Conservation (phyloP, 2,113 vertebrate genomes). For the Amblyopsis rosae region DNA sequence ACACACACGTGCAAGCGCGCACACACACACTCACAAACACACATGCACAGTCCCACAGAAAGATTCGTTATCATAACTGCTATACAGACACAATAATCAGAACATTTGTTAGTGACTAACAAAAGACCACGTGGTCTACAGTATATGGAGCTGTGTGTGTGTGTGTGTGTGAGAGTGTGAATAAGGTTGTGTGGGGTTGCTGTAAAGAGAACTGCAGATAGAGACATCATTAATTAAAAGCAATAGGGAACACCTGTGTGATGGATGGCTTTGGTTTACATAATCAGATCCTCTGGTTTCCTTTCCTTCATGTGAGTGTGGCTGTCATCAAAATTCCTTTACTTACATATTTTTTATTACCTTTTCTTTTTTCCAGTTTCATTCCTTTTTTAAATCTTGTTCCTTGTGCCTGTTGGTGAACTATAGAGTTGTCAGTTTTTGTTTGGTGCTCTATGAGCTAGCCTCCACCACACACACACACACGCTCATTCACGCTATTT, state of each 20-base stretch:
- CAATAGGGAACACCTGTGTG: conserved; percentile 65
- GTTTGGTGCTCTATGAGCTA: conserved; percentile 9
- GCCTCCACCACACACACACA: neutral
- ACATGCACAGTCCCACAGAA: conserved; percentile 11
- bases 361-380: neutral
- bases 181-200: conserved; percentile 24
- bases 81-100: conserved; percentile 54
- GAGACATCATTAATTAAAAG: conserved; percentile 66
- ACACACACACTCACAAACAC: neutral
- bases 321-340: too few species aligned
- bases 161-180: conserved; percentile 26
- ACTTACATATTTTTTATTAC: neutral
- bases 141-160: conserved; percentile 32
- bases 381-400: neutral
- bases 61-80: conserved; percentile 37
- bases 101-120: conserved; percentile 67
- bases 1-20: conserved; percentile 9
- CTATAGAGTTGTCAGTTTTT: conserved; percentile 22
- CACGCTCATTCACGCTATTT: neutral
- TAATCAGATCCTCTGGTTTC: conserved; percentile 54
- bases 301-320: neutral
- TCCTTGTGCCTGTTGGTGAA: neutral
- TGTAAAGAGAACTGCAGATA: conserved; percentile 26
- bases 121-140: conserved; percentile 47
- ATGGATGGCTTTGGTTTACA: conserved; percentile 62